Evolutionary conservation across 1,140 invertebrate genomes (phyloP), one percentile per base, ranked within the genome.

Genomic region (Himalopsyche phryganea): DNA sequence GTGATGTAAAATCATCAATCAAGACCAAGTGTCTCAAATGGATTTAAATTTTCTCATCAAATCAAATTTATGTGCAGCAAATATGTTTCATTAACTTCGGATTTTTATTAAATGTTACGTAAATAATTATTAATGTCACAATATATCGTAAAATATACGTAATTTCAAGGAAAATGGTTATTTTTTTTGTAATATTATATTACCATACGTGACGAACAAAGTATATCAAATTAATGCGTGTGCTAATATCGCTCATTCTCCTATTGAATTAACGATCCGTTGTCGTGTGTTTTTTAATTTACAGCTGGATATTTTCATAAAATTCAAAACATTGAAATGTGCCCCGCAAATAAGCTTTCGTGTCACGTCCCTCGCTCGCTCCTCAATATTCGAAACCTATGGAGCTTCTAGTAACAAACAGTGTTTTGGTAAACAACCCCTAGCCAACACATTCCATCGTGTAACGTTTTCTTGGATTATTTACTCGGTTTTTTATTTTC

Each of bases 381-480:
- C 40, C 55, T 59, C 56, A 51, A 63, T 63, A 63, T 63, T 63
- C 61, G 46, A 42, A 23, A 14, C 9, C 28, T 11, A 47, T 41
- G 6, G 40, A 19, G 13, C 42, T 28, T 13, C 32, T 32, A 13
- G 17, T 54, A 44, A 55, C 51, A 50, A 28, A 15, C 45, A 45
- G 46, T 55, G 60, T 62, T 62, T n/a, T 63, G 61, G 56, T 58
- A 63, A 63, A 63, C 61, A 63, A 51, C 61, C 56, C 56, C 46
- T 40, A 45, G 60, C 49, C 45, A 57, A 52, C 50, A 46, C 51
- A 36, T 28, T 49, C 41, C 44, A 32, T 14, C 49, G 28, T 51
- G 61, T 63, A 56, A 41, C 56, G 55, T 28, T 58, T 62, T 50
- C 46, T 56, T 59, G 49, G 46, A 59, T 59, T 63, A 63, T 63